Percentiles rank a stretch among this genome's conserved stretches.
These are phyloP conservation scores for human (Homo sapiens) DNA, from an alignment of 2,113 vertebrate genomes.

Conservation along the genomic window GRCh38 chr11:21979001-21979500, in stretches of 20 bases:
- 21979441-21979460: conserved; percentile 19
- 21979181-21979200: not conserved
- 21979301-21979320: conserved; percentile 76
- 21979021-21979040: too few relatives aligned
- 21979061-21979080: not conserved
- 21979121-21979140: conserved; percentile 13
- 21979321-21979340: conserved; percentile 82
- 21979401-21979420: conserved; percentile 53
- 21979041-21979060: too few relatives aligned
- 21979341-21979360: conserved; percentile 82
- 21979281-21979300: conserved; percentile 77
- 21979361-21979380: conserved; percentile 76
- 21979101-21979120: not conserved
- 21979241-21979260: conserved; percentile 64
- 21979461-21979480: not conserved
- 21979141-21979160: not conserved
- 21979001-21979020: too few relatives aligned
- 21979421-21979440: conserved; percentile 47
- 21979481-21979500: not conserved
- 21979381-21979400: conserved; percentile 70
- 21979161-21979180: conserved; percentile 4
- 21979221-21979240: conserved; percentile 64
- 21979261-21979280: conserved; percentile 56
- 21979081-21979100: not conserved
- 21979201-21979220: conserved; percentile 31